Percentiles rank a stretch among this genome's conserved stretches.
Conservation (phyloP, 2,888 invertebrate genomes). For the Dione vanillae region DNA sequence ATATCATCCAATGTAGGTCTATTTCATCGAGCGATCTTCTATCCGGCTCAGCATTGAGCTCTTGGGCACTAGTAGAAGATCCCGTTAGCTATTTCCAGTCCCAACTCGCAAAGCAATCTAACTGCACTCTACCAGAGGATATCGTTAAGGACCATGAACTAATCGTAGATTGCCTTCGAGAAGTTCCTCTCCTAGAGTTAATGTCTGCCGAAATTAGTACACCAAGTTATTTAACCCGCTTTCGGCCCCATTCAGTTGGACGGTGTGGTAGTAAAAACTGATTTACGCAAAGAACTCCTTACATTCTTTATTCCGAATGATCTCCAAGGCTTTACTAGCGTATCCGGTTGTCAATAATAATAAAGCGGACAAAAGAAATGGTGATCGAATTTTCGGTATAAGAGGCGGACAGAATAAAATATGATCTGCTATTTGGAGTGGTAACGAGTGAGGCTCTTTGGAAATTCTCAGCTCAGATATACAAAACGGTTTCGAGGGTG, state of each 20-base stretch:
- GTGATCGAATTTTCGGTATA: conserved; percentile 85
- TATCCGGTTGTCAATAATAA: conserved; percentile 83
- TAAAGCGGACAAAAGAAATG: conserved; percentile 86
- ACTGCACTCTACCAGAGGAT: conserved; percentile 93
- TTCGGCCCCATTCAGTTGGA: conserved; percentile 98
- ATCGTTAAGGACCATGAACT: conserved; percentile 92
- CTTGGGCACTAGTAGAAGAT: conserved; percentile 95
- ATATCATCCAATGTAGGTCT: conserved; percentile 83
- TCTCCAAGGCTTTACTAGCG: conserved; percentile 86
- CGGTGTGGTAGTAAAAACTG: conserved; percentile 95
- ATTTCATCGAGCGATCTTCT: conserved; percentile 94
- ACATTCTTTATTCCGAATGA: conserved; percentile 89
- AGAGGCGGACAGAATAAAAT: conserved; percentile 86
- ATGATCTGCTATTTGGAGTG: conserved; percentile 95
- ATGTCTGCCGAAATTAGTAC: conserved; percentile 90
- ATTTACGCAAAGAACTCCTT: conserved; percentile 91
- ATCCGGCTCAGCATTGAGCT: conserved; percentile 94
- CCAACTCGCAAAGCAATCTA: conserved; percentile 92
- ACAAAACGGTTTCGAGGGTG: conserved; percentile 94
- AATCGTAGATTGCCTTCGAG: conserved; percentile 93
- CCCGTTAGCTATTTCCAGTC: conserved; percentile 92
- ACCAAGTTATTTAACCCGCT: conserved; percentile 92
- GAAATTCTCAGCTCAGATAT: conserved; percentile 94
- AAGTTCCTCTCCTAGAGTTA: conserved; percentile 89
- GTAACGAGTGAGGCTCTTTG: conserved; percentile 96